Evolutionary conservation across 2,888 invertebrate species (phyloP).

Genomic region (Sepiola atlantica): DNA sequence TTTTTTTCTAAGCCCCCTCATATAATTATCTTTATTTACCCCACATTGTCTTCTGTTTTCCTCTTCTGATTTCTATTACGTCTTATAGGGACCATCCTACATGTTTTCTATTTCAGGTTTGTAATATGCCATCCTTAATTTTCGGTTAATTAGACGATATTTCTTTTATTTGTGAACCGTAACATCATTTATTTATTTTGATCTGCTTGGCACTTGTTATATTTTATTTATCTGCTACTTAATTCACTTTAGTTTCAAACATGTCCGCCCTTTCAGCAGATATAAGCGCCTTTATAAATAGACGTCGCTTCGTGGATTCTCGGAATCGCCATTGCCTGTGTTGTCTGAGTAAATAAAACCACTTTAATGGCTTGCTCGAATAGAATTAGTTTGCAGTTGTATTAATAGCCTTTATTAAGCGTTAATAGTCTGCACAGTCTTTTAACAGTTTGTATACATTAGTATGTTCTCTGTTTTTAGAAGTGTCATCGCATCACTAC

Average conservation of each 20-base stretch:
- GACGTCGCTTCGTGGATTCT: background rate
- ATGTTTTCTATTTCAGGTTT: no score
- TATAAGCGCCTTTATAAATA: background rate
- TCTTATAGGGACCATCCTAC: no score
- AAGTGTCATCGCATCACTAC: no score
- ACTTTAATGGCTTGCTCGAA: background rate
- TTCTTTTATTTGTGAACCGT: background rate
- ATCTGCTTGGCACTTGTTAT: background rate
- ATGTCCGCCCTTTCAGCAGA: background rate
- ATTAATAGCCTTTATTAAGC: background rate
- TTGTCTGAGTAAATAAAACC: background rate
- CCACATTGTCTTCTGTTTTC: no score
- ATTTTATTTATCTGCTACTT: background rate
- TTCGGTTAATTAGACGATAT: no score
- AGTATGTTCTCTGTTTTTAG: no score
- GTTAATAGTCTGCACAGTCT: background rate
- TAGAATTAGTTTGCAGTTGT: background rate
- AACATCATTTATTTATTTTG: background rate
- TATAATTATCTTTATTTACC: no score
- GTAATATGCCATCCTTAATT: no score
- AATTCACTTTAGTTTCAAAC: background rate
- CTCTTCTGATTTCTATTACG: no score
- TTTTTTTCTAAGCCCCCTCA: background rate
- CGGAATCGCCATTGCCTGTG: background rate
- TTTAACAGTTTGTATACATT: background rate